Base-by-base conservation (phyloP, 2,113 vertebrate genomes). In the Ameiurus melas region DNA sequence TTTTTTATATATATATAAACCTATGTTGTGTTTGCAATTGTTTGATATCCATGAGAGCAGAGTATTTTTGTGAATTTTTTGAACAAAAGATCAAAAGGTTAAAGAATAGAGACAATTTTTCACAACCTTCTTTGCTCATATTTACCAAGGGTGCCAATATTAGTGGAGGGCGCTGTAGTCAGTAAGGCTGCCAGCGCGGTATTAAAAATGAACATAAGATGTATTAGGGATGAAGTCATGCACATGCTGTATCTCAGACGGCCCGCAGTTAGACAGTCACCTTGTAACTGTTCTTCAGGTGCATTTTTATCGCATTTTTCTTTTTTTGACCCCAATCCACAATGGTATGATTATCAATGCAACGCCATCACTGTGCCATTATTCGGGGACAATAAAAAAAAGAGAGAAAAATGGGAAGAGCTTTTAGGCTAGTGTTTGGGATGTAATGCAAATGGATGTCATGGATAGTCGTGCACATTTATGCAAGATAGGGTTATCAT, bases 321-420 rank as follows among this genome's bases (percentile, higher is more conserved):
- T 33, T 83, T 83, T 83, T 83, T 83, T 83, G 33, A 83, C 53
- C 78, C 53, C 78, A 83, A 83, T 58, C 20, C 53, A 85, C 68
- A 85, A 22, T 39, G 22, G 39, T 85, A 55, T 85, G 83, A 36
- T 53, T 71, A 85, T 70, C 60, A 85, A 64, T n/a, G 39, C 60
- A 84, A 47, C 22, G 27, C 82, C 60, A 33, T 71, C 66, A 25
- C 43, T 68, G 47, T 3, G 19, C 57, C 58, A n/a, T 83, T 83
- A 62, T 62, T 62, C 80, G 8, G 55, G 5, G 20, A 83, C 57
- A 82, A 39, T 82, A 25, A 14, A 83, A 57, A 57, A 58, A 81
- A 83, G 4, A 39, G 33, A 30, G 16, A 80, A 58, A 81, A 81
- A 81, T 58, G 30, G 53, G 43, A 30, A 53, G 47, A 20, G 16